These are phyloP conservation scores for Strix occidentalis DNA, from an alignment of 2,797 vertebrate species.

Conservation along the genomic window DNA sequence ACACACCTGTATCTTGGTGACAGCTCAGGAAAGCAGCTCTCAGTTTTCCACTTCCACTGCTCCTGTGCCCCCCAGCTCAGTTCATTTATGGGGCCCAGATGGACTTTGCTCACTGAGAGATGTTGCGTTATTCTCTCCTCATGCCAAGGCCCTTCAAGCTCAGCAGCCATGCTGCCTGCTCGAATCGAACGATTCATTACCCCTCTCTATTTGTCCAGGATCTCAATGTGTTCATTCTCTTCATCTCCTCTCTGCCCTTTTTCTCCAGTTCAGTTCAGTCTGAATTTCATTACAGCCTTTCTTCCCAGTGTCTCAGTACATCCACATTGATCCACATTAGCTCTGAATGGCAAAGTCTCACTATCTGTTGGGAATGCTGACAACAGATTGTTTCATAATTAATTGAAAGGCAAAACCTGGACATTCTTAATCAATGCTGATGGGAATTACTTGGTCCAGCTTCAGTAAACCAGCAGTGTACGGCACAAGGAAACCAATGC, in stretches of 20 bases:
- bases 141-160: neutral
- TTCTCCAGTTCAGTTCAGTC: conserved; percentile 1
- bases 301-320: neutral
- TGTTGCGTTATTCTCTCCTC: neutral
- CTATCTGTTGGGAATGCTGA: conserved; percentile 49
- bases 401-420: conserved; percentile 69
- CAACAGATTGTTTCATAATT: conserved; percentile 68
- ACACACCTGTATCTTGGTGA: neutral
- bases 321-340: conserved; percentile 27
- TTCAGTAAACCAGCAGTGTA: neutral
- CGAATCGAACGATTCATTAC: conserved; percentile 22
- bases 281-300: conserved; percentile 42
- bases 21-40: neutral
- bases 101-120: neutral
- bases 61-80: neutral
- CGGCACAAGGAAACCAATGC: neutral
- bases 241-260: neutral
- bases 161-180: conserved; percentile 6
- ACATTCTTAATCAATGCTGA: conserved; percentile 53
- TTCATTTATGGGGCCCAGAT: neutral
- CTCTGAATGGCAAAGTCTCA: conserved; percentile 44
- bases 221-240: conserved; percentile 28
- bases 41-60: neutral
- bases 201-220: neutral
- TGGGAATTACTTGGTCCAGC: conserved; percentile 40